Base-by-base conservation (phyloP, 2,797 vertebrate species). In the Lepus oiostolus region DNA sequence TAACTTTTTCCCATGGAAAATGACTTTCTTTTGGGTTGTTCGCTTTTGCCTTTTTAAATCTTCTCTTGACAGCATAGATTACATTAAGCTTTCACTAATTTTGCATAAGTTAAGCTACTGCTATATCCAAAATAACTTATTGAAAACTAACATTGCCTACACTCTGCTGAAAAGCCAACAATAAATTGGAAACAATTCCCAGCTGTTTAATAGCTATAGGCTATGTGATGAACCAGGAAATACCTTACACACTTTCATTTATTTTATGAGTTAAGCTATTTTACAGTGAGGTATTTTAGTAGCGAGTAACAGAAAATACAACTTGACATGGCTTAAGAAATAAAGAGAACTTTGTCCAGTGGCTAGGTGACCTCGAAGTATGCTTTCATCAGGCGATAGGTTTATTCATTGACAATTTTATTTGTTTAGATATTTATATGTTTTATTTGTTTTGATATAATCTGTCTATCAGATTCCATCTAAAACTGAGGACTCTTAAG, bases 211-310 rank as follows among this genome's bases (percentile, higher is more conserved):
- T 65, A 71, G 52, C 8, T 82, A 76, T 3, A 65, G 19, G 82
- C 35, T 77, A 13, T 32, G 4, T 54, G 6, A 54, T 63, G 42
- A 82, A 32, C 24, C 38, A 85, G 38, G 52, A 38, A 35, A 17
- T 60, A 30, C 30, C 72, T 90, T 75, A 67, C 52, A 9, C 85
- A 54, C 35, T 83, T 85, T 13, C 5, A 70, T 7, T 85, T 28
- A n/a, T 63, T 79, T 87, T 91, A 52, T 84, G 70, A 71, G 47
- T 86, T 70, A 65, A 91, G 10, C 14, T 70, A 75, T 76, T 70
- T 92, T 92, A 58, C 76, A 63, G n/a, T 80, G 19, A 47, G 35
- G 63, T 6, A 14, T 85, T 85, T 81, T 22, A 65, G 6, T 88
- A 70, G 32, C 22, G 76, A 89, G 58, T 72, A 65, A 76, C 65